Base-by-base conservation (phyloP, 2,113 vertebrate species). In the Hydropotes inermis region DNA sequence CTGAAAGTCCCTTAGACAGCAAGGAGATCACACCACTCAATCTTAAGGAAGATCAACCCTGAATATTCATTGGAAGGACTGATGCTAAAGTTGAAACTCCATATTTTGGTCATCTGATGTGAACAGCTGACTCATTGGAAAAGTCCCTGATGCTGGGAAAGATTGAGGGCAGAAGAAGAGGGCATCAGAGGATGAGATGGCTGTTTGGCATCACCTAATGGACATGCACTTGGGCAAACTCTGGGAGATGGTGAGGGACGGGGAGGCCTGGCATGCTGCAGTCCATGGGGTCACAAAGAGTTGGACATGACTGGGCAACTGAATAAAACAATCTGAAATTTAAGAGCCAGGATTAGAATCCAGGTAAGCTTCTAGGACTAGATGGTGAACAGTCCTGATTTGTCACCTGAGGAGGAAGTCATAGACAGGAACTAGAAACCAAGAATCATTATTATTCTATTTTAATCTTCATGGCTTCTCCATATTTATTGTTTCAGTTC, bases 131-230 rank as follows among this genome's bases (percentile, higher is more conserved):
- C 67, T 70, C 21, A 12, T 6, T 39, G n/a, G 67, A 23, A 70
- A 39, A 70, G 67, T 23, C 67, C 67, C n/a, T 70, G 67, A 39
- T 39, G n/a, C 67, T 39, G 67, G 19, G 67, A 39, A 39, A 39
- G n/a, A 70, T 70, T 70, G 67, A 70, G 67, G 10, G n/a, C n/a
- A 70, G 67, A 70, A 67, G 17, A 21, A 70, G 19, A 70, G 67
- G 67, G n/a, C 5, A 3, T 70, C 19, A 70, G 67, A 70, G n/a
- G n/a, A 39, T 39, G 67, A 39, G 67, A 70, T 39, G 67, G 19
- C n/a, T 70, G n/a, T 19, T 70, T 70, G 2, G 0, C n/a, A 39
- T 70, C 67, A 39, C 67, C 10, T 0, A 70, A 23, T 70, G n/a
- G 67, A 39, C 67, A 39, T 39, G 67, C 67, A 70, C n/a, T 70